Evolutionary conservation across 2,113 vertebrate species (phyloP).

Genomic region (Varanus salvator): DNA sequence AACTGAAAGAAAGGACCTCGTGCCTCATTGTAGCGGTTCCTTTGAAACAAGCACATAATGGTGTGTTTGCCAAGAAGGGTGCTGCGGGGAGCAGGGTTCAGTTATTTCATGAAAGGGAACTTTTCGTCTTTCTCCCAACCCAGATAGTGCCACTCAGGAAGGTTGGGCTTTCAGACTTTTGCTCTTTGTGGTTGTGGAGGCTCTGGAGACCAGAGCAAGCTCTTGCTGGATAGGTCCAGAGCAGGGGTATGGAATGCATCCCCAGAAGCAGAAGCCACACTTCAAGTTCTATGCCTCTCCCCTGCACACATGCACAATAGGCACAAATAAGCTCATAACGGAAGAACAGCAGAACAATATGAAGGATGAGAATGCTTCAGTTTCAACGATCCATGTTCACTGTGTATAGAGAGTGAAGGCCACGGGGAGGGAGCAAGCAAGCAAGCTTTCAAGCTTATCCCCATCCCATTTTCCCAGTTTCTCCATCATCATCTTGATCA

Average conservation of each 20-base stretch:
- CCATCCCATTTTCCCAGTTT: no score
- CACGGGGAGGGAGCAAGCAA: no score
- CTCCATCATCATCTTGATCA: no score
- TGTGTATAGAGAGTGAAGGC: no score
- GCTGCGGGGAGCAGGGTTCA: slow-evolving; percentile 9
- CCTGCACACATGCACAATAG: no score
- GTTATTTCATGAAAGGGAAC: slow-evolving; percentile 47
- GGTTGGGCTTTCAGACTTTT: slow-evolving; percentile 33
- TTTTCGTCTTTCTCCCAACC: neutral
- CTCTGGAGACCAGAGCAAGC: neutral
- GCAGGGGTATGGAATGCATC: neutral
- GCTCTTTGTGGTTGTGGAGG: slow-evolving; percentile 24
- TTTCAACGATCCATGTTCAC: no score
- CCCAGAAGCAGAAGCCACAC: no score
- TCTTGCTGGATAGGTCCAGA: neutral
- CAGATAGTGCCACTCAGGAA: neutral
- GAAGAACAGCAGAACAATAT: no score
- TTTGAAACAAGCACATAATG: slow-evolving; percentile 31
- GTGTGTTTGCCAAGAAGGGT: slow-evolving; percentile 19
- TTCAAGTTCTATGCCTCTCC: no score
- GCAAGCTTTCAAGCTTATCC: no score
- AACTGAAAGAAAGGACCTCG: neutral
- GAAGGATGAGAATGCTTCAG: no score
- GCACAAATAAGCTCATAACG: no score
- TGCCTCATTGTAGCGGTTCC: neutral